Base-by-base conservation (phyloP, 2,113 vertebrate genomes). In the Corydoras sp. region DNA sequence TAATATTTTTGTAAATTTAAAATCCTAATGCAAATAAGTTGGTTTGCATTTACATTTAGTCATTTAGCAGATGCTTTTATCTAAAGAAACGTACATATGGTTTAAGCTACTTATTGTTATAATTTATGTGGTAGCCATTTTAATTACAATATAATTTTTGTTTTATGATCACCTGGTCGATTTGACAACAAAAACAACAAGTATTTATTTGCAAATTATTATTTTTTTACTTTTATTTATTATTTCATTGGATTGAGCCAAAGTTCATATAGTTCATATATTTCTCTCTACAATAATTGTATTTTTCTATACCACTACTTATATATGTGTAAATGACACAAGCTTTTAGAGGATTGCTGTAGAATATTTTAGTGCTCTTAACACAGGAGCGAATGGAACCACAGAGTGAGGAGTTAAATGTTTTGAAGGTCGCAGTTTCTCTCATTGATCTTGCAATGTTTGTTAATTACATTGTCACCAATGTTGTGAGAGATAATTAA, bases 401-500 rank as follows among this genome's bases (percentile, higher is more conserved):
- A 85, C 84, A 68, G 82, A 83, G 87, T 83, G 88, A 88, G 86
- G 88, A 91, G 87, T 90, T 89, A 89, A 90, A 89, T 90, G 90
- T 90, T 90, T 88, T 97, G 95, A 98, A 98, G 96, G 96, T 98
- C 95, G 94, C 92, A 96, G 92, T 97, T 97, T 95, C 96, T 96
- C 95, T 95, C 95, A 98, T 97, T 98, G 96, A 98, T 97, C 96
- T 97, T 94, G 94, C 95, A 93, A 97, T 98, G 95, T 98, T 98
- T 98, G 96, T 98, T 98, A 98, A 98, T 98, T 98, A 98, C 95
- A 97, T 97, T 98, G 96, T 98, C 96, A 98, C 95, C 97, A 95
- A 98, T 98, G 96, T 98, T 95, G 95, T 94, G 94, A 94, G 95
- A 96, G 96, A 98, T 98, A 98, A 98, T 98, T 98, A 98, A 98